Percentiles rank a stretch among this genome's conserved stretches.
phyloP scores from a whole-genome alignment of 2,113 vertebrate genomes.

The Spea multiplicata region DNA sequence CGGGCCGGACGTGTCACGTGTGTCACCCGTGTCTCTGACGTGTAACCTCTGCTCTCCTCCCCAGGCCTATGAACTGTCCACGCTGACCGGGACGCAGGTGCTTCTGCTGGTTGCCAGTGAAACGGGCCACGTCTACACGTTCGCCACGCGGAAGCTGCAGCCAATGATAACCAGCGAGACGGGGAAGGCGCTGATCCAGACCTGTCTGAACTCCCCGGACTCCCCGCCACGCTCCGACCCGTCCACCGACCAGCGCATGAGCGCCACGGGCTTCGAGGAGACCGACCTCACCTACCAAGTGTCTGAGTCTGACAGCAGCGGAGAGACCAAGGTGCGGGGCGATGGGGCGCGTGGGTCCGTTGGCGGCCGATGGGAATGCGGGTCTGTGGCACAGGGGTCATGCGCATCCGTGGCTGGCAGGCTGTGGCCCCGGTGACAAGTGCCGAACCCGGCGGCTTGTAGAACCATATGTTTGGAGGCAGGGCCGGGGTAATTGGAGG shows the following conservation, averaged over 20 bases:
- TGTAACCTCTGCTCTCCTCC: not conserved
- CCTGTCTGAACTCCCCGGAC: constrained; percentile 97
- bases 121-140: constrained; percentile 97
- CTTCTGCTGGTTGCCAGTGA: constrained; percentile 95
- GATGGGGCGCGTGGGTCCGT: not conserved
- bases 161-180: constrained; percentile 99
- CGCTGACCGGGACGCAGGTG: constrained; percentile 95
- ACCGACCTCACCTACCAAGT: constrained; percentile 98
- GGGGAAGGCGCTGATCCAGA: constrained; percentile 97
- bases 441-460: no score
- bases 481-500: not conserved
- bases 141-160: constrained; percentile 95
- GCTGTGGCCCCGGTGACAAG: no score
- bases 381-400: not conserved
- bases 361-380: constrained; percentile 6
- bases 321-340: constrained; percentile 87
- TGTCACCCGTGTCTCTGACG: no score
- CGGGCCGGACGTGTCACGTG: no score
- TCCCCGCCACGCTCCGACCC: constrained; percentile 93
- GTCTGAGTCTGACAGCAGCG: constrained; percentile 94
- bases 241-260: constrained; percentile 97
- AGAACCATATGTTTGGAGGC: not conserved
- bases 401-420: no score
- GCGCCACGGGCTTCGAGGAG: constrained; percentile 96
- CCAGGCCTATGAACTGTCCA: constrained; percentile 95